A percentile compares a stretch with the other conserved stretches of the same genome.
Conservation (phyloP, 2,888 invertebrate species). For the Tenodera sinensis region DNA sequence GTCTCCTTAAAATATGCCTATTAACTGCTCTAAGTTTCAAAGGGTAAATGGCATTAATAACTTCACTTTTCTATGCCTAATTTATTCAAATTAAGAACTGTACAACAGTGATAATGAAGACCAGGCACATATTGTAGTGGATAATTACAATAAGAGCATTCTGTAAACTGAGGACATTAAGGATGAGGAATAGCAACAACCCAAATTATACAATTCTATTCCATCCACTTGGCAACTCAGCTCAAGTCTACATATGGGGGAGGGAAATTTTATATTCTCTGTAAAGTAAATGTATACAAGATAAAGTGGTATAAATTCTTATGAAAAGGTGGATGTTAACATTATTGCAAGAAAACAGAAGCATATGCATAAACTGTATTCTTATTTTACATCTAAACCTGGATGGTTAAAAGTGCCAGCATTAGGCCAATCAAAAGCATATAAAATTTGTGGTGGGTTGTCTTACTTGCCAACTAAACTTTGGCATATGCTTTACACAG, state of each 20-base stretch:
- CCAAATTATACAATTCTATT: background rate
- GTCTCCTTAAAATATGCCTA: too few species aligned
- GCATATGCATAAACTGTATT: background rate
- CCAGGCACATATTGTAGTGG: constrained; percentile 4
- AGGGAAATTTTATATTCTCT: background rate
- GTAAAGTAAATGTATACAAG: background rate
- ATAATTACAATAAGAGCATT: background rate
- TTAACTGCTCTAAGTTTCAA: background rate
- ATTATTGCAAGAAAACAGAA: background rate
- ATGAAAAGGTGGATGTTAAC: background rate
- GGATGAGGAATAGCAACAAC: background rate
- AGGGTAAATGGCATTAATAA: background rate
- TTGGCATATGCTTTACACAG: constrained; percentile 12
- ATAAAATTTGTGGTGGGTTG: background rate
- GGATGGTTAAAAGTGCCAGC: constrained; percentile 1
- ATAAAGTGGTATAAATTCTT: background rate
- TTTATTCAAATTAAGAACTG: constrained; percentile 33
- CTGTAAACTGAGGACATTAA: background rate
- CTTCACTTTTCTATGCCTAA: constrained; percentile 9
- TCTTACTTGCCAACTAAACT: background rate
- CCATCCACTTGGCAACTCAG: background rate
- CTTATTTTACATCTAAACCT: constrained; percentile 10
- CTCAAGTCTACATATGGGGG: background rate
- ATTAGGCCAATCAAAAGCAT: constrained; percentile 10
- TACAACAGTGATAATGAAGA: constrained; percentile 37